Conservation (phyloP, 2,113 vertebrate species). For the Neogale vison region DNA sequence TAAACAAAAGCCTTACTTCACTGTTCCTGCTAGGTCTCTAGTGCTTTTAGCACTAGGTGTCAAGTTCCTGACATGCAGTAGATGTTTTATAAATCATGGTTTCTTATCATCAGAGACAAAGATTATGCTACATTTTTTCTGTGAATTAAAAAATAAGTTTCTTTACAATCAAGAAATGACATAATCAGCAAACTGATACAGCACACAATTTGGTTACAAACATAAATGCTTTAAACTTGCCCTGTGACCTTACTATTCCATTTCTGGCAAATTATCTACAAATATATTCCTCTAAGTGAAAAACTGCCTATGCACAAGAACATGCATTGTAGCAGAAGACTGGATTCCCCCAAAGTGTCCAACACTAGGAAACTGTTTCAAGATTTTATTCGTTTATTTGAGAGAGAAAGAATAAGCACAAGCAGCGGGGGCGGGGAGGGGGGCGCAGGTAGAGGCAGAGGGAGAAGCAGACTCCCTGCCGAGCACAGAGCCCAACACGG, state of each 20-base stretch:
- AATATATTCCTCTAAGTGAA: background rate
- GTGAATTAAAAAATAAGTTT: conserved; percentile 28
- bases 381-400: background rate
- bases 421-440: background rate
- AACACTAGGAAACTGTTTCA: background rate
- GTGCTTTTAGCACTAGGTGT: background rate
- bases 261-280: background rate
- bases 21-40: background rate
- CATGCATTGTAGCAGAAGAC: background rate
- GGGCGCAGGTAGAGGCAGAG: background rate
- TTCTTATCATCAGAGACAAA: background rate
- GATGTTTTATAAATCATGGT: background rate
- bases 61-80: background rate
- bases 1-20: background rate
- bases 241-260: background rate
- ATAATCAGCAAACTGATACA: background rate
- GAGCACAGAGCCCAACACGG: background rate
- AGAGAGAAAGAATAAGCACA: background rate
- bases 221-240: background rate
- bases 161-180: background rate
- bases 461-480: background rate
- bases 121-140: background rate
- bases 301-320: background rate
- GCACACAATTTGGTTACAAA: background rate
- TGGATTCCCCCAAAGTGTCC: background rate